Percentiles rank a stretch among this genome's conserved stretches.
Conservation (phyloP, 2,113 vertebrate species). For the Amazona guildingii region DNA sequence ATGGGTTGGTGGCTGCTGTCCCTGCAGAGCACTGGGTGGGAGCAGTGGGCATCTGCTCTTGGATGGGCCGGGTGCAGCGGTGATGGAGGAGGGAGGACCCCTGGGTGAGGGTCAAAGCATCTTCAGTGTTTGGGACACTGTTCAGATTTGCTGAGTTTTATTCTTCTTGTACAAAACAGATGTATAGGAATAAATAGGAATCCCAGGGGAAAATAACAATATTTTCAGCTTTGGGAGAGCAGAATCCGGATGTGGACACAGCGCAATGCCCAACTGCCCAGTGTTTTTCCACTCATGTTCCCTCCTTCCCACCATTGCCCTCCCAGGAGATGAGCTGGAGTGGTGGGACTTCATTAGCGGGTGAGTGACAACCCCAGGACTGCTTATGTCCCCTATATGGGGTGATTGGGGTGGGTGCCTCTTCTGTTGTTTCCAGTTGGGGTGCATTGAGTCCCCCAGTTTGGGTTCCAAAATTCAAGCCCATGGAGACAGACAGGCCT, state of each 20-base stretch:
- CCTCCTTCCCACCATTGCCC: fast-evolving
- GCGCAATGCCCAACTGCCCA: fast-evolving
- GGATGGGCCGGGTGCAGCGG: fast-evolving
- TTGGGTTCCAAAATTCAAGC: not conserved
- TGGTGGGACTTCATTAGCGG: not conserved
- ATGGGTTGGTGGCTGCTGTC: fast-evolving
- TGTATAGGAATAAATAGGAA: not conserved
- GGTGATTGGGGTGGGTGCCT: not conserved
- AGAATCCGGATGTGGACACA: not conserved
- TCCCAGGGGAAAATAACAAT: fast-evolving
- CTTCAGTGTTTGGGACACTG: not conserved
- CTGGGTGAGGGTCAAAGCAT: not conserved
- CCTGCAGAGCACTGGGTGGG: not conserved
- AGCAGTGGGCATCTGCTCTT: fast-evolving
- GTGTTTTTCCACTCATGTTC: not conserved
- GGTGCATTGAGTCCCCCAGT: not conserved
- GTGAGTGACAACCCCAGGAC: not conserved
- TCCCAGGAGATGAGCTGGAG: not conserved
- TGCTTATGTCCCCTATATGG: not conserved
- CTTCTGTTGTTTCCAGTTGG: not conserved
- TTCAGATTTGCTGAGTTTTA: not conserved
- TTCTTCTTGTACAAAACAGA: not conserved
- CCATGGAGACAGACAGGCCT: fast-evolving
- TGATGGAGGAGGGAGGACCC: not conserved
- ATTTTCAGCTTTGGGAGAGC: not conserved